phyloP scores from a whole-genome alignment of 2,113 vertebrate genomes.

The Bettongia penicillata region DNA sequence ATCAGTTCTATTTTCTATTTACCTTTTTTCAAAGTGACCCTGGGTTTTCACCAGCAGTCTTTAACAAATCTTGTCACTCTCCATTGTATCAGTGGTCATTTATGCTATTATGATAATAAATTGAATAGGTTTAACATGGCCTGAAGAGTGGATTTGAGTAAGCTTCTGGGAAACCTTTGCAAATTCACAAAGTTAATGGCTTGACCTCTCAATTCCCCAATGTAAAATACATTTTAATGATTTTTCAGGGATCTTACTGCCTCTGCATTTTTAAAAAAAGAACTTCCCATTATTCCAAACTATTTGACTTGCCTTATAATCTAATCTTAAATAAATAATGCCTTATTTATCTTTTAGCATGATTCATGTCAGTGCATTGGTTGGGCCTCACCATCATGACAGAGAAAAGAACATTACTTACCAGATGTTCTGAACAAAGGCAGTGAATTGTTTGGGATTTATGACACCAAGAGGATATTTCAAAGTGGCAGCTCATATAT shows the following conservation, averaged over 20 bases:
- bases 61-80: constrained; percentile 75
- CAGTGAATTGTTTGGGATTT: constrained; percentile 58
- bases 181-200: constrained; percentile 83
- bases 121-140: constrained; percentile 76
- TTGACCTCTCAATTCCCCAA: constrained; percentile 82
- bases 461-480: constrained; percentile 42
- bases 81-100: constrained; percentile 79
- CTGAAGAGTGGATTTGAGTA: constrained; percentile 77
- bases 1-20: constrained; percentile 48
- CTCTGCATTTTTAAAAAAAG: constrained; percentile 63
- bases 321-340: constrained; percentile 79
- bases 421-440: constrained; percentile 53
- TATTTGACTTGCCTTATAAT: constrained; percentile 74
- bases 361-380: constrained; percentile 52
- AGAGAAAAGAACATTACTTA: constrained; percentile 54
- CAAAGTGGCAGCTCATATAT: constrained; percentile 53
- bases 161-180: constrained; percentile 82
- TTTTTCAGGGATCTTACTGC: constrained; percentile 74
- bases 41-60: constrained; percentile 65
- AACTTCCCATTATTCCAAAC: constrained; percentile 68
- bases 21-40: constrained; percentile 78
- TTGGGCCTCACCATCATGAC: not conserved
- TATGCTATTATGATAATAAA: constrained; percentile 80
- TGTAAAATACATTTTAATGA: constrained; percentile 81
- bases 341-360: constrained; percentile 65